Percentiles rank a stretch among this genome's conserved stretches.
Evolutionary conservation across 2,797 vertebrate genomes (phyloP).

Genomic region (Menidia menidia): DNA sequence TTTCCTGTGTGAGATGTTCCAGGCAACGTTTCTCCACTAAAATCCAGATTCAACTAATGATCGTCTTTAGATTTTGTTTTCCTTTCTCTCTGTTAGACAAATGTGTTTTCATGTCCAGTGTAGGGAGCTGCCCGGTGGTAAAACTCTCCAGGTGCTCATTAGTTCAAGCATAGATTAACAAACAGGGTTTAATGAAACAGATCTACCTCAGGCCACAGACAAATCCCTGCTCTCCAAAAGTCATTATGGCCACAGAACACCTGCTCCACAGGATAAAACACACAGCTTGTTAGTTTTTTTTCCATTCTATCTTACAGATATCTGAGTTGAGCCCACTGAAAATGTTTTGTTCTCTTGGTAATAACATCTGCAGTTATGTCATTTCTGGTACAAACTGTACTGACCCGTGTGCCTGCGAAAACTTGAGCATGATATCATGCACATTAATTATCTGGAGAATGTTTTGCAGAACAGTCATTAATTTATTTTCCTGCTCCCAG

Average conservation of each 20-base stretch:
- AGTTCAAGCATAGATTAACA: constrained; percentile 60
- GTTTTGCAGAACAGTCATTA: constrained; percentile 42
- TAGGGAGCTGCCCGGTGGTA: constrained; percentile 47
- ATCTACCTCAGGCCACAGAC: constrained; percentile 53
- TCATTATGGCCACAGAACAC: constrained; percentile 53
- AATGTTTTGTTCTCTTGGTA: constrained; percentile 16
- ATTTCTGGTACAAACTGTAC: constrained; percentile 35
- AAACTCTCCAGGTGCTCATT: constrained; percentile 68
- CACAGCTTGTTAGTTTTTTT: constrained; percentile 12
- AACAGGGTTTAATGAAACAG: constrained; percentile 61
- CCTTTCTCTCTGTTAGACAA: constrained; percentile 51
- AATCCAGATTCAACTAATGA: constrained; percentile 53
- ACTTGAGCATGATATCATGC: constrained; percentile 58
- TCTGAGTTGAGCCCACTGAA: constrained; percentile 15
- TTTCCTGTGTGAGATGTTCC: not conserved
- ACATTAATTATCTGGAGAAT: constrained; percentile 44
- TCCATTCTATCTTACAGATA: constrained; percentile 8
- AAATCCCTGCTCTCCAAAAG: constrained; percentile 47
- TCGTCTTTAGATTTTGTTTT: constrained; percentile 65
- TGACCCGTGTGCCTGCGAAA: constrained; percentile 48
- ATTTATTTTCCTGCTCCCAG: constrained; percentile 46
- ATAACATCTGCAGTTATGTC: constrained; percentile 38
- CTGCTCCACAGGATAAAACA: constrained; percentile 24
- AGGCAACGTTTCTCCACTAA: constrained; percentile 39
- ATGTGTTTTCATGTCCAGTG: constrained; percentile 58